Conservation (phyloP, 2,113 vertebrate genomes). For the Butastur rufipennis region DNA sequence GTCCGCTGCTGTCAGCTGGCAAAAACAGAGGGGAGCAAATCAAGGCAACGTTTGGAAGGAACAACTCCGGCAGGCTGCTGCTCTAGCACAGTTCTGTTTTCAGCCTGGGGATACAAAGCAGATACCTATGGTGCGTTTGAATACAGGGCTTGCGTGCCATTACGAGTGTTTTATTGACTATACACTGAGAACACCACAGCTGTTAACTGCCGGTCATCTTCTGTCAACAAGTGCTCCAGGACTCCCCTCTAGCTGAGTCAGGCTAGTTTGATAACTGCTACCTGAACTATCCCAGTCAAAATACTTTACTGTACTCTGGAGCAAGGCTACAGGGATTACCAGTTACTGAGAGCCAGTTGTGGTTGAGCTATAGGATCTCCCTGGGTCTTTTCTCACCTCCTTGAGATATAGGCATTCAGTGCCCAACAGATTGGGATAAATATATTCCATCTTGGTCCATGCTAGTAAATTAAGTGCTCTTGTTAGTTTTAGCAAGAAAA, state of each 20-base stretch:
- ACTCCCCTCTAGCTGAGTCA: neutral
- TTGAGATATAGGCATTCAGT: neutral
- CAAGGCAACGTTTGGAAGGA: neutral
- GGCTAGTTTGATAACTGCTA: neutral
- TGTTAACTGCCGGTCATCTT: neutral
- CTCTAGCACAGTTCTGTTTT: neutral
- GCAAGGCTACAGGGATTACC: accelerated
- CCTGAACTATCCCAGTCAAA: neutral
- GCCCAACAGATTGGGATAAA: neutral
- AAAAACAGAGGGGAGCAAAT: neutral
- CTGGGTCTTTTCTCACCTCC: neutral
- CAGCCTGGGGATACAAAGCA: neutral
- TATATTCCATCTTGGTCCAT: neutral
- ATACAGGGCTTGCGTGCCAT: neutral
- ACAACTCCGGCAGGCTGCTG: neutral
- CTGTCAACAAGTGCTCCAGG: neutral
- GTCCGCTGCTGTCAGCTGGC: neutral
- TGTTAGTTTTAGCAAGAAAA: neutral
- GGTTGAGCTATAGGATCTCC: neutral
- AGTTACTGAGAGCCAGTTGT: neutral
- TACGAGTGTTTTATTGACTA: neutral
- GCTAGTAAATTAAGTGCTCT: neutral
- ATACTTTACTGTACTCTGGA: neutral
- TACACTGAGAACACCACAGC: neutral
- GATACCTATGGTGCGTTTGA: neutral